Conservation (phyloP, 2,113 vertebrate species). For the Glaucidium brasilianum region DNA sequence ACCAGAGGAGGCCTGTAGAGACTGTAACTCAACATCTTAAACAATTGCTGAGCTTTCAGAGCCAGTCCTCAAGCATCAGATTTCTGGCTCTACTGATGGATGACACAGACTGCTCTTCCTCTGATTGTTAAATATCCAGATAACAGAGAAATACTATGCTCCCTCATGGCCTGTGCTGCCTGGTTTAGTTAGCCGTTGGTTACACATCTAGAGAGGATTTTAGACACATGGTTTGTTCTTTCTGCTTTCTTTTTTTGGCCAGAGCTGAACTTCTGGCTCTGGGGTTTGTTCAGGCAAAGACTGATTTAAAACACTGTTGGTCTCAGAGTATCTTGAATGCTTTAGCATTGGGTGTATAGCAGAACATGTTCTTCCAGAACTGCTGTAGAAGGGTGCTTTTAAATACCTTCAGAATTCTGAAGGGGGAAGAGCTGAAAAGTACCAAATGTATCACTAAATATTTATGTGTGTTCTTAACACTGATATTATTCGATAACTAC, state of each 20-base stretch:
- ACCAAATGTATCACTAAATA: not conserved
- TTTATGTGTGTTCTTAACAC: not conserved
- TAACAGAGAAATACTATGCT: not conserved
- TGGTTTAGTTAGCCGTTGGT: not conserved
- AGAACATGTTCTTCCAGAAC: not conserved
- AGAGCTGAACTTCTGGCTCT: not conserved
- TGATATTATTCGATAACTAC: not conserved
- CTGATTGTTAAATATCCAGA: not conserved
- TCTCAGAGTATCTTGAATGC: not conserved
- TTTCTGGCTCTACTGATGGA: not conserved
- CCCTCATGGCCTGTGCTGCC: not conserved
- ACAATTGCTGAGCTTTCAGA: not conserved
- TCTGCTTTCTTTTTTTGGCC: not conserved
- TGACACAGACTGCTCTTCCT: not conserved
- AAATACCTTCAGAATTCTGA: not conserved
- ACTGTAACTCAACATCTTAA: not conserved
- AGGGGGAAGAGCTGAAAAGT: not conserved
- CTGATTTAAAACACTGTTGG: not conserved
- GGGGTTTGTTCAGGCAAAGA: not conserved
- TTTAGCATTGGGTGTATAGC: not conserved
- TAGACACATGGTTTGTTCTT: not conserved
- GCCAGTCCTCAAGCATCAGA: not conserved
- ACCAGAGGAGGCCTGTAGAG: not conserved
- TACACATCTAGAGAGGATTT: not conserved
- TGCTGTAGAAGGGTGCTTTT: not conserved